Conservation (phyloP, 2,888 invertebrate genomes). For the Aquatica leii region DNA sequence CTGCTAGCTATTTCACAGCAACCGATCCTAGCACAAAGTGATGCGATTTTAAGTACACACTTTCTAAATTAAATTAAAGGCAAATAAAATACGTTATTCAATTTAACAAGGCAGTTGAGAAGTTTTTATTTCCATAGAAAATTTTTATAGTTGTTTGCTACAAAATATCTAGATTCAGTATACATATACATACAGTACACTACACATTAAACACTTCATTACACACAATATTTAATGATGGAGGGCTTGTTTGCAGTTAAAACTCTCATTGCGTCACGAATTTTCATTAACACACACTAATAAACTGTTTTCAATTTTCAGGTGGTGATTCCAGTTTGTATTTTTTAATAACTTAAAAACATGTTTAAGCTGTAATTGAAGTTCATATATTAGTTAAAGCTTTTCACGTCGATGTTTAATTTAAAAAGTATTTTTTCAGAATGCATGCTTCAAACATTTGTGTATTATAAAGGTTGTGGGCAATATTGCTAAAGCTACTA, state of each 20-base stretch:
- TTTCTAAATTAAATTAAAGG: too few relatives aligned
- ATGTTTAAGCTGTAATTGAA: conserved; percentile 55
- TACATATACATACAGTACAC: conserved; percentile 32
- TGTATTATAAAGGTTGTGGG: conserved; percentile 43
- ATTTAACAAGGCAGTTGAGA: too few relatives aligned
- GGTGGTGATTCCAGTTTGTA: conserved; percentile 45
- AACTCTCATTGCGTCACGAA: conserved; percentile 55
- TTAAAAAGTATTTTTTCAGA: conserved; percentile 36
- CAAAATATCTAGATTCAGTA: background rate
- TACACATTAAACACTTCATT: conserved; percentile 27
- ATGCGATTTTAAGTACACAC: background rate
- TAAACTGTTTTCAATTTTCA: conserved; percentile 44
- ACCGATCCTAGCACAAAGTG: conserved; percentile 32
- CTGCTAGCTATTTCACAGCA: conserved; percentile 33
- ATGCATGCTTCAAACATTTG: conserved; percentile 39
- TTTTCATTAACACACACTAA: conserved; percentile 40
- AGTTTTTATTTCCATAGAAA: background rate
- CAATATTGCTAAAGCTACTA: conserved; percentile 38
- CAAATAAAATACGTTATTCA: conserved; percentile 7
- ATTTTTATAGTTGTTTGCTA: background rate
- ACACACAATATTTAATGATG: conserved; percentile 21
- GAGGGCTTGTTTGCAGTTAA: conserved; percentile 54
- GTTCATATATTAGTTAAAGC: conserved; percentile 45
- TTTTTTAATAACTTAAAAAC: conserved; percentile 23
- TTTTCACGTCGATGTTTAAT: conserved; percentile 40